Evolutionary conservation across 2,113 vertebrate genomes (phyloP).

Genomic region (Haplotaxodon microlepis): DNA sequence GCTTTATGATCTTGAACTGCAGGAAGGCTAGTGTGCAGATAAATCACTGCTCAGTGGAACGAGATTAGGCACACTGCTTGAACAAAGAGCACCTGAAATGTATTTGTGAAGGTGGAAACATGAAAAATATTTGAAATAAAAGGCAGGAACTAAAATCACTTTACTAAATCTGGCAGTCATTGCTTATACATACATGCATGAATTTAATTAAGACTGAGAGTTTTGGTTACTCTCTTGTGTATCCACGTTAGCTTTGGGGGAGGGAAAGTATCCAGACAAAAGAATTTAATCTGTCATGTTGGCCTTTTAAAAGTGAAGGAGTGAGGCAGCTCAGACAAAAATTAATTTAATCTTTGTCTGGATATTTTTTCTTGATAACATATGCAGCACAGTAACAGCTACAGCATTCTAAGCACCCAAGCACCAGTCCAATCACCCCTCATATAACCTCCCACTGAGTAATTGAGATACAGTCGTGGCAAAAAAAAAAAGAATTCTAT

Average conservation of each 20-base stretch:
- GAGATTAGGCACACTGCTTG: slow-evolving; percentile 38
- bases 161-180: neutral
- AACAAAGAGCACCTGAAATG: slow-evolving; percentile 26
- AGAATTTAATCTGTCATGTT: neutral
- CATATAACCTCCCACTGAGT: neutral
- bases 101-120: neutral
- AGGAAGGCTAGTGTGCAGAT: slow-evolving; percentile 25
- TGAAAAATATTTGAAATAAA: neutral
- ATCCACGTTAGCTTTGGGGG: neutral
- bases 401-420: neutral
- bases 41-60: slow-evolving; percentile 24
- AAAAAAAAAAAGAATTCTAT: neutral
- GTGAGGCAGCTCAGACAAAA: neutral
- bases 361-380: neutral
- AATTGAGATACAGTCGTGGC: neutral
- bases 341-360: neutral
- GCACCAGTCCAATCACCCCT: neutral
- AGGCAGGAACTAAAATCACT: neutral
- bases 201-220: neutral
- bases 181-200: neutral
- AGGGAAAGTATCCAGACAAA: neutral
- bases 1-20: slow-evolving; percentile 31
- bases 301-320: neutral
- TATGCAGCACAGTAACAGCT: neutral
- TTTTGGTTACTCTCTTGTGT: neutral